A percentile compares a stretch with the other conserved stretches of the same genome.
These are phyloP conservation scores for Anolis sagrei DNA, from an alignment of 2,113 vertebrate species.

Conservation along the genomic window DNA sequence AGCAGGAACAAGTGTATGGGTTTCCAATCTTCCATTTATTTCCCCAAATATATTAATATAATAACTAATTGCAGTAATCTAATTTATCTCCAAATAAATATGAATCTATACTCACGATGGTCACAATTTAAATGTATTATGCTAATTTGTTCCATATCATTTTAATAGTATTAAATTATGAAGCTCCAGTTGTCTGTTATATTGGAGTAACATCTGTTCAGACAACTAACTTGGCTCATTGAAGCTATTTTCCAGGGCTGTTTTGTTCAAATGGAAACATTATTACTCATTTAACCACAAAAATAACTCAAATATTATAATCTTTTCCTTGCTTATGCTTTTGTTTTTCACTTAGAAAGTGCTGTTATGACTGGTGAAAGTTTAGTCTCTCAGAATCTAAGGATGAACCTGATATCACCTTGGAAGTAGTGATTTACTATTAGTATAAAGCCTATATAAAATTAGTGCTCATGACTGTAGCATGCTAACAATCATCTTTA, in stretches of 20 bases:
- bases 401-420: neutral
- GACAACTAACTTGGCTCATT: neutral
- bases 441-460: neutral
- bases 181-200: neutral
- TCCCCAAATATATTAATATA: neutral
- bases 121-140: neutral
- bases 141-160: neutral
- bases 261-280: neutral
- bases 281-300: constrained; percentile 11
- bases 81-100: neutral
- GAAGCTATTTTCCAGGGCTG: neutral
- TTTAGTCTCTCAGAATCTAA: neutral
- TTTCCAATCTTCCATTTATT: neutral
- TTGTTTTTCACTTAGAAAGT: neutral
- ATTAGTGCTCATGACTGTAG: neutral
- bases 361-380: neutral
- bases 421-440: neutral
- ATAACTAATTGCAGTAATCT: neutral
- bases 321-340: neutral
- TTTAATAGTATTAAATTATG: neutral
- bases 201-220: neutral
- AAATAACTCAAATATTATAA: neutral
- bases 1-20: neutral
- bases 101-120: neutral
- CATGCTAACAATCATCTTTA: neutral